Evolutionary conservation across 1,140 invertebrate species (phyloP), one percentile per base, ranked within the genome.

Genomic region (Aphelinus certus): DNA sequence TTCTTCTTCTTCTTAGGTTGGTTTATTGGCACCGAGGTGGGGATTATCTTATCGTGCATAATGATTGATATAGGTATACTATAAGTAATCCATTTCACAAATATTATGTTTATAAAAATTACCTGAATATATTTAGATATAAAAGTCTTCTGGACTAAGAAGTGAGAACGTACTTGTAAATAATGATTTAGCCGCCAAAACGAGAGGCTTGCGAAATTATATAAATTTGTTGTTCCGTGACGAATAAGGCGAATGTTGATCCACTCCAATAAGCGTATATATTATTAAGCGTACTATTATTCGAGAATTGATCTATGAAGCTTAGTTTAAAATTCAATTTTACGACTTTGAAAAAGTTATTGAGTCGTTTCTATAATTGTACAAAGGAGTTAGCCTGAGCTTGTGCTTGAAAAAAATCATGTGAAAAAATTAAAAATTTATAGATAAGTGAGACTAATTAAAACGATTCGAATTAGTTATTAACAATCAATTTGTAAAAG

Each of bases 171-270:
- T 76, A 78, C 60, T 7, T 78, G 74, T 71, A 75, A 78, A 75
- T 79, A 80, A 75, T 78, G 75, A 75, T 70, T 74, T 75, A 77
- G 76, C 76, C 63, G 49, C 75, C 71, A 76, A 66, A 64, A 73
- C 47, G 73, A 77, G 76, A 76, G 76, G 75, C 76, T 79, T 75
- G 76, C 71, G 66, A 79, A 80, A 80, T 80, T 80, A 77, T 78
- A 79, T 79, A 76, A 79, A 79, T 79, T 76, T 72, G 75, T 75
- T 75, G 73, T 78, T 74, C 75, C 78, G 71, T 76, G 77, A 75
- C 65, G 71, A 61, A 75, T 75, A 61, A 26, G 26, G 26, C 26
- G 26, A 26, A 26, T 26, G 26, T 26, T 26, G 26, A 26, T 26
- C 26, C 26, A 26, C 26, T 26, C 26, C 26, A 26, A 26, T 26